Evolutionary conservation across 1,140 invertebrate genomes (phyloP).

Genomic region (Panonychus citri): DNA sequence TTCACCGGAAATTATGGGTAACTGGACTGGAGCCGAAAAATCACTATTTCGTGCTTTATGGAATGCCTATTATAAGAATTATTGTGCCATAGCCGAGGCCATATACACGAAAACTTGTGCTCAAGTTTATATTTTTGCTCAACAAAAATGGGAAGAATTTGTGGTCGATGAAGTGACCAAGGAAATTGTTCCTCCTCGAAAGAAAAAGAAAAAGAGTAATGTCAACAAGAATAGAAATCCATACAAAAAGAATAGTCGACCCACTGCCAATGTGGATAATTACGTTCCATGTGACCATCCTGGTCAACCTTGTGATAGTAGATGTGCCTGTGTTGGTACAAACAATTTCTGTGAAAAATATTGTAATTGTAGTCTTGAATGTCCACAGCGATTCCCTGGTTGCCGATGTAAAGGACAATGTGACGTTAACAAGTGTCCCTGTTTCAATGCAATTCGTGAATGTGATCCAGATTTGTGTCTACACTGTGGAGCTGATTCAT

Average conservation of each 20-base stretch:
- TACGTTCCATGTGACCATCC: constrained; percentile 89
- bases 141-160: constrained; percentile 59
- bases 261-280: constrained; percentile 50
- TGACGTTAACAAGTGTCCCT: constrained; percentile 96
- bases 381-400: constrained; percentile 86
- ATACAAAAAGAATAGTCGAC: constrained; percentile 69
- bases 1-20: constrained; percentile 16
- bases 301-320: constrained; percentile 61
- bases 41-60: constrained; percentile 69
- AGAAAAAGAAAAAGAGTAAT: constrained; percentile 88
- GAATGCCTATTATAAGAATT: constrained; percentile 73
- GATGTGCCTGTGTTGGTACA: constrained; percentile 68
- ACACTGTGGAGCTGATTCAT: constrained; percentile 73
- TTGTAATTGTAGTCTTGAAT: constrained; percentile 83
- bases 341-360: constrained; percentile 97
- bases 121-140: constrained; percentile 78
- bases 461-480: constrained; percentile 96
- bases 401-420: constrained; percentile 94
- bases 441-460: constrained; percentile 87
- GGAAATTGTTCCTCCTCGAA: constrained; percentile 51
- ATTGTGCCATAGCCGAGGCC: constrained; percentile 73
- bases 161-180: constrained; percentile 45
- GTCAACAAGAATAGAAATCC: constrained; percentile 77
- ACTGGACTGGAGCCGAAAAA: constrained; percentile 78
- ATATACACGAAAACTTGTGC: constrained; percentile 81